Evolutionary conservation across 2,888 invertebrate genomes (phyloP).

Genomic region (Orthosia gracilis): DNA sequence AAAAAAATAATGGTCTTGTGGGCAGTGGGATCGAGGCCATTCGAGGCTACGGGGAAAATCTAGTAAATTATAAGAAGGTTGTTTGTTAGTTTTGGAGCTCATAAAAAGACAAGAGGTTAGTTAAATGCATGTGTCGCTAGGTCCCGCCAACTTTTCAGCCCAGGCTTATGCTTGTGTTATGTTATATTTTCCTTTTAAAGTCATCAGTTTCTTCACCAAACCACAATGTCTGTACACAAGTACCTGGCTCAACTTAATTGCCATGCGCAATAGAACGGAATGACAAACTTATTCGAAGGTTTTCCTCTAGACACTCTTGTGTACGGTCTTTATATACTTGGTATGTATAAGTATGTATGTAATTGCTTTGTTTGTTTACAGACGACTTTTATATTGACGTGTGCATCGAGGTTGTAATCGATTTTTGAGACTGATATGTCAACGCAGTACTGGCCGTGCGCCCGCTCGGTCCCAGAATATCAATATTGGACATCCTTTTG

Average conservation of each 20-base stretch:
- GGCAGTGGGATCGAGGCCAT: too few relatives aligned
- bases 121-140: too few relatives aligned
- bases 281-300: slow-evolving; percentile 49
- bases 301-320: slow-evolving; percentile 36
- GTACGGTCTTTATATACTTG: background rate
- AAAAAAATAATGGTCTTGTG: too few relatives aligned
- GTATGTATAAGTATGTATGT: background rate
- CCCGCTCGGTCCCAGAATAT: too few relatives aligned
- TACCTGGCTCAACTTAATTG: slow-evolving; percentile 22
- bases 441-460: too few relatives aligned
- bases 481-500: too few relatives aligned
- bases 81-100: too few relatives aligned
- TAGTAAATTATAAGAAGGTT: too few relatives aligned
- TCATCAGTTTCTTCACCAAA: slow-evolving; percentile 20
- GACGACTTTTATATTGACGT: background rate
- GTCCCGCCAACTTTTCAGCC: background rate
- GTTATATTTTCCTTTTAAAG: background rate
- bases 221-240: slow-evolving; percentile 9
- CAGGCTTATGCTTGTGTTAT: background rate
- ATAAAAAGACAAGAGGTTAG: too few relatives aligned
- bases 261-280: slow-evolving; percentile 49
- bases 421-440: too few relatives aligned
- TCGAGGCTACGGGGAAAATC: too few relatives aligned
- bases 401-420: background rate
- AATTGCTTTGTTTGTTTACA: background rate